Conservation (phyloP, 2,113 vertebrate species). For the Strigops habroptila region DNA sequence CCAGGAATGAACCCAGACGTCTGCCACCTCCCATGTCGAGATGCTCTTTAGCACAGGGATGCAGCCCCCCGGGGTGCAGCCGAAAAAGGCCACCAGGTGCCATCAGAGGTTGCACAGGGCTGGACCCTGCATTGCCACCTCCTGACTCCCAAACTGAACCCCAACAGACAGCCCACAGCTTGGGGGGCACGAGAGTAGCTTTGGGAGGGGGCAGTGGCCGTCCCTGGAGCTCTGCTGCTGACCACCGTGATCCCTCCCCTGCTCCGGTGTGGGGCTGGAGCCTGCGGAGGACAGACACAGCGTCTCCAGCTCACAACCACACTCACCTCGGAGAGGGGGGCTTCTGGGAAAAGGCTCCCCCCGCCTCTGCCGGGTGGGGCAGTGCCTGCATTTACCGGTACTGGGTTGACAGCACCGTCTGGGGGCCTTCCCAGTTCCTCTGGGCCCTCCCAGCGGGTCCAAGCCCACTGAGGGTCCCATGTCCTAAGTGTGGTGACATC, state of each 20-base stretch:
- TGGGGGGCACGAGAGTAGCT: too few species aligned
- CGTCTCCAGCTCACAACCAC: conserved; percentile 37
- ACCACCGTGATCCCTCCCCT: background rate
- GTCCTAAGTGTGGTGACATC: accelerated
- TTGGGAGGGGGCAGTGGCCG: background rate
- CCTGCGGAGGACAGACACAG: conserved; percentile 19
- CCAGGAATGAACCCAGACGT: background rate
- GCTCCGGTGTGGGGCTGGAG: background rate
- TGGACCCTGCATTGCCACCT: background rate
- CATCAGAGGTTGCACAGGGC: background rate
- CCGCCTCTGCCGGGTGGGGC: background rate
- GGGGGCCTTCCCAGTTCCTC: background rate
- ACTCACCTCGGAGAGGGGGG: background rate
- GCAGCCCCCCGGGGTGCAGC: background rate
- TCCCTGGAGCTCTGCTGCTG: background rate
- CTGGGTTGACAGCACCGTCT: background rate
- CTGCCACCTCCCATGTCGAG: accelerated
- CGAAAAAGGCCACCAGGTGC: background rate
- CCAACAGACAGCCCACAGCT: background rate
- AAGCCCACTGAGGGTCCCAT: accelerated
- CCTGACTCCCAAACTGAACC: accelerated
- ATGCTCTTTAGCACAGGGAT: accelerated
- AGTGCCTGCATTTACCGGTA: background rate
- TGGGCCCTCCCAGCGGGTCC: accelerated
- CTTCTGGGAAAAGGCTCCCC: conserved; percentile 46